These are phyloP conservation scores for Deroplatys truncata DNA, from an alignment of 2,888 invertebrate genomes.

Conservation along the genomic window DNA sequence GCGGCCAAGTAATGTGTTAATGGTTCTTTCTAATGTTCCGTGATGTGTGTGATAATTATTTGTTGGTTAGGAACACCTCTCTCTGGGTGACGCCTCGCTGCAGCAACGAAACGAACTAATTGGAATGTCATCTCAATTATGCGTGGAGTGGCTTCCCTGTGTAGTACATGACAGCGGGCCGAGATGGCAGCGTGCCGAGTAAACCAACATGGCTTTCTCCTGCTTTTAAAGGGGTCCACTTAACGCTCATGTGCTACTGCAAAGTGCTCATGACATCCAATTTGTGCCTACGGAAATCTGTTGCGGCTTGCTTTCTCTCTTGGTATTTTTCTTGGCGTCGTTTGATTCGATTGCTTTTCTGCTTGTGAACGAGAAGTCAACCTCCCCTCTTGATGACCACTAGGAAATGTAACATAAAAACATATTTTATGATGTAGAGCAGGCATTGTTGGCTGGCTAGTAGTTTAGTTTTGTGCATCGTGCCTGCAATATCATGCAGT, in stretches of 20 bases:
- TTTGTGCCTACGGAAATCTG: not conserved
- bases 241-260: not conserved
- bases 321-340: not conserved
- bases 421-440: too few relatives aligned
- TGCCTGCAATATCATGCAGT: too few relatives aligned
- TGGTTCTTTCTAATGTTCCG: not conserved
- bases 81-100: not conserved
- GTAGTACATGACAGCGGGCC: not conserved
- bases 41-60: not conserved
- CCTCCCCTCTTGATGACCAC: too few relatives aligned
- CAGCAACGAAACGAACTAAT: not conserved
- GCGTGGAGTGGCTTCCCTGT: not conserved
- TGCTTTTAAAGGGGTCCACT: not conserved
- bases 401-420: too few relatives aligned
- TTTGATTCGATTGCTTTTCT: too few relatives aligned
- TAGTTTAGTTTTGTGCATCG: too few relatives aligned
- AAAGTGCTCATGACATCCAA: not conserved
- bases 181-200: not conserved
- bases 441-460: too few relatives aligned
- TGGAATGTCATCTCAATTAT: not conserved
- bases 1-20: not conserved
- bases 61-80: not conserved
- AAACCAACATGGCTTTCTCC: not conserved
- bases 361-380: too few relatives aligned
- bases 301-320: not conserved